Evolutionary conservation across 1,140 invertebrate species (phyloP).

Genomic region (Ganaspis sp.): DNA sequence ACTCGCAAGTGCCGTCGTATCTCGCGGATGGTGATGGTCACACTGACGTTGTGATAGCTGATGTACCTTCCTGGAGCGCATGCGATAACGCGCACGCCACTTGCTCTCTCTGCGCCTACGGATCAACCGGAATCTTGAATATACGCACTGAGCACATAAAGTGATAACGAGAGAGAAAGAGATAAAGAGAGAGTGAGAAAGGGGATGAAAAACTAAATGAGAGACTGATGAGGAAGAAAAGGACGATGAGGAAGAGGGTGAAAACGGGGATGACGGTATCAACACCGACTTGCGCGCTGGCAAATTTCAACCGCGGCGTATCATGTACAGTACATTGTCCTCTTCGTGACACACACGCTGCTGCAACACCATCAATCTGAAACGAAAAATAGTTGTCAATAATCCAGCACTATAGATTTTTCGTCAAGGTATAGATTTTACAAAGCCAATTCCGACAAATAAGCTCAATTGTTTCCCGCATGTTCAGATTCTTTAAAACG

Average conservation of each 20-base stretch:
- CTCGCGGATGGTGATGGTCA: constrained; percentile 47
- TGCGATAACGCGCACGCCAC: constrained; percentile 12
- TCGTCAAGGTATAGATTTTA: too few species aligned
- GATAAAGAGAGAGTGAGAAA: constrained; percentile 15
- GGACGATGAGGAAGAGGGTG: constrained; percentile 31
- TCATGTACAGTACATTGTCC: constrained; percentile 42
- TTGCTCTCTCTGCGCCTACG: background rate
- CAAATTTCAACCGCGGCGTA: constrained; percentile 45
- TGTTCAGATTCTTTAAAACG: too few species aligned
- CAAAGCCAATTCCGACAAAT: background rate
- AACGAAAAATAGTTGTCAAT: constrained; percentile 10
- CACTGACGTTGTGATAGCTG: constrained; percentile 45
- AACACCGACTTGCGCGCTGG: constrained; percentile 35
- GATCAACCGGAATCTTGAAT: constrained; percentile 1
- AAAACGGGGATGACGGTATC: constrained; percentile 35
- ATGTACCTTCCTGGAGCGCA: constrained; percentile 34
- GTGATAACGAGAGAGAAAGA: constrained; percentile 22
- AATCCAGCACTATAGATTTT: background rate
- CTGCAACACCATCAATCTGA: constrained; percentile 36
- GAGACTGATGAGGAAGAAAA: constrained; percentile 4
- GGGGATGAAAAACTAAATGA: constrained; percentile 12
- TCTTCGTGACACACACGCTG: constrained; percentile 8
- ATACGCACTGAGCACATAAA: constrained; percentile 22
- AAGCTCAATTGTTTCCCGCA: too few species aligned
- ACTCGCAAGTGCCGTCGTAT: constrained; percentile 41